These are phyloP conservation scores for Pomatostomus ruficeps DNA, from an alignment of 2,113 vertebrate genomes.

Conservation along the genomic window DNA sequence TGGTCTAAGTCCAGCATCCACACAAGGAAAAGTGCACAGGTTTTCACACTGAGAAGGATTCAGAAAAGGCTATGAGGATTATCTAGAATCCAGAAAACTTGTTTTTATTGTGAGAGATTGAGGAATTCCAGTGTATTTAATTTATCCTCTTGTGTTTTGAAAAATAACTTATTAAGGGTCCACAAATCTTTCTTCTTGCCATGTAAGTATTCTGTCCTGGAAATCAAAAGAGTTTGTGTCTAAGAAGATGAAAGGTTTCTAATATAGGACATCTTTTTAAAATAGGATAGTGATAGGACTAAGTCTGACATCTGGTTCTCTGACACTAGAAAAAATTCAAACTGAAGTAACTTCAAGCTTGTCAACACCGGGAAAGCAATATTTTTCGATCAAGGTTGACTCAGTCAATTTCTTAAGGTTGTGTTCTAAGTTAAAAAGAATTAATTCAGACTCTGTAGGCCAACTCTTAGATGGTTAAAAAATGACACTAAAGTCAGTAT, in stretches of 20 bases:
- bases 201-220: background rate
- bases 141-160: background rate
- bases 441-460: background rate
- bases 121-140: background rate
- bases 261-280: background rate
- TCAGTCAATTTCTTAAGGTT: background rate
- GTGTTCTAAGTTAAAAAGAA: background rate
- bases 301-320: background rate
- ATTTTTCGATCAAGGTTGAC: background rate
- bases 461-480: background rate
- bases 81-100: background rate
- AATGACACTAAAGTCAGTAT: background rate
- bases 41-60: background rate
- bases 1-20: background rate
- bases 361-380: background rate
- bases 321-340: background rate
- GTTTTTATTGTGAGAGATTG: background rate
- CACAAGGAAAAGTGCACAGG: background rate
- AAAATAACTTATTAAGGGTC: background rate
- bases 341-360: background rate
- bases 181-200: background rate
- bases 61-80: background rate
- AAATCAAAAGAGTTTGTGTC: background rate
- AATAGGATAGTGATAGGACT: background rate
- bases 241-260: background rate